Percentiles rank a stretch among this genome's conserved stretches.
Conservation (phyloP, 2,888 invertebrate species). For the Ariolimax columbianus region DNA sequence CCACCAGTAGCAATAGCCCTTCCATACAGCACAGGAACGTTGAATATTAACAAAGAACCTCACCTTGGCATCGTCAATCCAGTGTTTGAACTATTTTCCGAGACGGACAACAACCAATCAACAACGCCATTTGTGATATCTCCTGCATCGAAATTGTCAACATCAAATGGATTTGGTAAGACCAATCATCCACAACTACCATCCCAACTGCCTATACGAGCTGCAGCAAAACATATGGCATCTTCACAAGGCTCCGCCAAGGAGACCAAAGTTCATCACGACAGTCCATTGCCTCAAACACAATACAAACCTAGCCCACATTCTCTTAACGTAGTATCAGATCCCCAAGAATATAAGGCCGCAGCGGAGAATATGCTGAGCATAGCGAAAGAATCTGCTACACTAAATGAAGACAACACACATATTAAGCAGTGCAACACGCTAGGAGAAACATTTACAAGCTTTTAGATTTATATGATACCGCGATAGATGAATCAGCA, state of each 20-base stretch:
- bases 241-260: not conserved
- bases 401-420: not conserved
- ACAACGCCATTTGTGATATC: not conserved
- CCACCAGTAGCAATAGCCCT: slow-evolving; percentile 39
- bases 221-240: not conserved
- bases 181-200: not conserved
- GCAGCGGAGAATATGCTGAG: slow-evolving; percentile 1
- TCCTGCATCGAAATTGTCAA: not conserved
- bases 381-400: not conserved
- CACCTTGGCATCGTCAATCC: slow-evolving; percentile 1
- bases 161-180: not conserved
- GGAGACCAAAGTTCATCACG: not conserved
- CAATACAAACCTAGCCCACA: not conserved
- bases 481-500: too few species aligned
- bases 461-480: too few species aligned
- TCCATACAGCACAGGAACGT: slow-evolving; percentile 18
- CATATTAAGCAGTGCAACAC: not conserved
- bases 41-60: slow-evolving; percentile 5
- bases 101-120: not conserved
- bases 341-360: not conserved
- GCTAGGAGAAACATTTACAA: not conserved
- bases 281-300: not conserved
- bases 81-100: not conserved
- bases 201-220: not conserved
- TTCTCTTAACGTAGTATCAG: not conserved